These are phyloP conservation scores for Cheumatopsyche charites DNA, from an alignment of 1,140 invertebrate genomes.

Conservation along the genomic window DNA sequence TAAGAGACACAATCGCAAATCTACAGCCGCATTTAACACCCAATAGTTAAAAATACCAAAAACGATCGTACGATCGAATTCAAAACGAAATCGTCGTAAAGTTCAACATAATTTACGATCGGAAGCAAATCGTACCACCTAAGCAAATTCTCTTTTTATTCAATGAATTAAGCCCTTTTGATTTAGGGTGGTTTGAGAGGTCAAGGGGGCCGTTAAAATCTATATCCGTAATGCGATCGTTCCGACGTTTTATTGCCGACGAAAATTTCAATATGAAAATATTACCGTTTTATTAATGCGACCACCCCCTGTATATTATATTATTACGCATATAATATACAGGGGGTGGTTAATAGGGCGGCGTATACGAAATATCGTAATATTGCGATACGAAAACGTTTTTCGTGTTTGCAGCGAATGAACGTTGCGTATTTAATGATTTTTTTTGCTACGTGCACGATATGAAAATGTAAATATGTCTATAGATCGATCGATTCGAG, in stretches of 20 bases:
- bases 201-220: conserved; percentile 5
- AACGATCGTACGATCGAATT: no score
- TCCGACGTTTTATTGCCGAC: conserved; percentile 19
- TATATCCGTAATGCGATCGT: conserved; percentile 23
- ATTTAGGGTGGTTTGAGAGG: neutral
- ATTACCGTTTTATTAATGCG: no score
- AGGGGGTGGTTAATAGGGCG: no score
- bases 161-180: conserved; percentile 24
- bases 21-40: no score
- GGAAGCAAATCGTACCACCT: conserved; percentile 18
- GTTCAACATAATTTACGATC: conserved; percentile 17
- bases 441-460: no score
- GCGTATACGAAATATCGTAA: no score
- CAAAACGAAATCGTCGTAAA: neutral
- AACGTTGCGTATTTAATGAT: neutral
- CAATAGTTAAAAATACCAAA: no score
- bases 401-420: neutral
- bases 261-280: conserved; percentile 23
- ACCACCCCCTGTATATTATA: no score
- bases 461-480: no score
- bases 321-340: no score
- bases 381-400: conserved; percentile 1
- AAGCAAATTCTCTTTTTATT: conserved; percentile 24
- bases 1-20: no score
- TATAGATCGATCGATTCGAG: no score